Base-by-base conservation (phyloP, 2,888 invertebrate genomes). In the Phyllotreta striolata region DNA sequence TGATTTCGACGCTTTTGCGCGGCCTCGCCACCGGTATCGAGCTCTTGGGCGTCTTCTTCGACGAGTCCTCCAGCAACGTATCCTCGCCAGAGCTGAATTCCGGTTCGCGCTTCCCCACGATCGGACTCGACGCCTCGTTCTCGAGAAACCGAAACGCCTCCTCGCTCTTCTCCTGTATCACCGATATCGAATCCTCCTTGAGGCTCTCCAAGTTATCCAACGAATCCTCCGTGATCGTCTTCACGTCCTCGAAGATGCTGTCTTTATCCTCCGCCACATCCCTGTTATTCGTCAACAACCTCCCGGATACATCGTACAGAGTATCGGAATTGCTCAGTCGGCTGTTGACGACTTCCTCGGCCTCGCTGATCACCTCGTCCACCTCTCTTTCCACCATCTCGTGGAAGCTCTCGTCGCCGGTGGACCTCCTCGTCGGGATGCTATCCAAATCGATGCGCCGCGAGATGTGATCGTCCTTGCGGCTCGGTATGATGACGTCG, bases 141-240 rank as follows among this genome's bases (percentile, higher is more conserved):
- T 82, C 82, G 61, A 81, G 73, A 68, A 82, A 82, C 66, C 71
- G 77, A 68, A 81, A 82, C 2, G 80, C 82, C 67, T 81, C 81
- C 58, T 80, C 81, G 58, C 79, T 80, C 64, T 76, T 80, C 59
- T 79, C 76, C 69, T 78, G 79, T 12, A 77, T 75, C 38, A 73
- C 73, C n/a, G 75, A 73, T 46, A 77, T 73, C 3, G 77, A 76
- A 68, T 79, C 79, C 63, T 83, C 81, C 41, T 78, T 77, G 14
- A 79, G 73, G 66, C 77, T 77, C 40, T 78, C 78, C 46, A 78
- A 70, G 63, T 77, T 77, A 66, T 81, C 78, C 37, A 81, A 76
- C 55, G 80, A 79, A 64, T 82, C 82, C 67, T 83, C 78, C 6
- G 79, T 77, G 52, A 78, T 78, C 41, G 81, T 76, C 69, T 79